Base-by-base conservation (phyloP, 2,113 vertebrate species). In the Furnarius figulus region DNA sequence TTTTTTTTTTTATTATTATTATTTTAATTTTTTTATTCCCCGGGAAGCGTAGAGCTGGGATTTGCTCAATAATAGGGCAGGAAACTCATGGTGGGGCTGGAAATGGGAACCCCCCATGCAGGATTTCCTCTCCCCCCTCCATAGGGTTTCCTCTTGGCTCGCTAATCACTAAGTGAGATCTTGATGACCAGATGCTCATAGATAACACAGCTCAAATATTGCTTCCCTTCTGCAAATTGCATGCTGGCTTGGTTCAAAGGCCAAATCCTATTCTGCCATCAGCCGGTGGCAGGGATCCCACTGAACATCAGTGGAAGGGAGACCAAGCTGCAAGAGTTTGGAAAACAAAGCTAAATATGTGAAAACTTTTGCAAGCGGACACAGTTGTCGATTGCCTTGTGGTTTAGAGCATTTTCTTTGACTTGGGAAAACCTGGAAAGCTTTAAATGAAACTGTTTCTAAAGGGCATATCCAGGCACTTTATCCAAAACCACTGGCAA, bases 141-240 rank as follows among this genome's bases (percentile, higher is more conserved):
- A 0, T 0, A 40, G 90, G n/a, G 70, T 59, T 96, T 96, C 93
- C 93, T 97, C 88, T 82, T 24, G 0, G 23, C 76, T 85, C 5
- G 0, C 68, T 90, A 92, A 96, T 90, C 92, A 0, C 86, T 12
- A 5, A 39, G 80, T 2, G 2, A 87, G 90, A 96, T 95, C 93
- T 94, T 46, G 86, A 93, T 92, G 95, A 71, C 91, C 90, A 96
- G 95, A 94, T 95, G 92, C 92, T 94, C 56, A 8, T 7, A 87
- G 93, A 94, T 94, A 95, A 66, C 73, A 47, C 0, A 49, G 76
- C 80, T 90, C 95, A 61, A 86, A 85, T 92, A 96, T 96, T 97
- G 86, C 86, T 97, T 96, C 96, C 95, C 42, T 27, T 85, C 92
- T 75, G 73, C 77, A 86, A 37, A 72, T 74, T 88, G 40, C 89